Conservation (phyloP, 2,888 invertebrate species). For the Folsomia candida region DNA sequence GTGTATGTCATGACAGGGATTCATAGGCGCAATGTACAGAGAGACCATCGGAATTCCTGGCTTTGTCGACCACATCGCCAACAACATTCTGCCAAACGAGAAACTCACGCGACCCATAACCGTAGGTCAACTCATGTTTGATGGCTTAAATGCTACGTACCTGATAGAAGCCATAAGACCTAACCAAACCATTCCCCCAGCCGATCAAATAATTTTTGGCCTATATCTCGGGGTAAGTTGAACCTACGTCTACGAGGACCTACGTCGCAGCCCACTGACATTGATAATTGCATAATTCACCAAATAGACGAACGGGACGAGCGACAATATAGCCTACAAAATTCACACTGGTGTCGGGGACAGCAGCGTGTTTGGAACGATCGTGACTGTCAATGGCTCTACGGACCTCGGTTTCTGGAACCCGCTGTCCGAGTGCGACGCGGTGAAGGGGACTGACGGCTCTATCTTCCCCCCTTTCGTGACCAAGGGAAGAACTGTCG, state of each 20-base stretch:
- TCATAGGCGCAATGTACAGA: no score
- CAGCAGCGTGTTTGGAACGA: slow-evolving; percentile 8
- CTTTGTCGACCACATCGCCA: no score
- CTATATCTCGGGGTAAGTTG: slow-evolving; percentile 18
- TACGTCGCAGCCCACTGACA: no score
- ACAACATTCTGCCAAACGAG: slow-evolving; percentile 11
- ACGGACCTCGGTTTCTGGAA: slow-evolving; percentile 10
- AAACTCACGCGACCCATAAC: slow-evolving; percentile 6
- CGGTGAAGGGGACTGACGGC: slow-evolving; percentile 19
- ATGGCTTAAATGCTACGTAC: slow-evolving; percentile 7
- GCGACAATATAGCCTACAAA: slow-evolving; percentile 11
- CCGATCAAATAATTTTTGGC: slow-evolving; percentile 23
- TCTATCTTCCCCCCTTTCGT: slow-evolving; percentile 22
- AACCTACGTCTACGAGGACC: background rate
- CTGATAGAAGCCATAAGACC: background rate
- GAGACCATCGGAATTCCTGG: no score
- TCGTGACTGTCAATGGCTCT: background rate
- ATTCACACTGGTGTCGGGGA: slow-evolving; percentile 18
- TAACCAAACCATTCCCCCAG: slow-evolving; percentile 3
- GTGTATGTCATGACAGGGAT: no score
- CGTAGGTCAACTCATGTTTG: slow-evolving; percentile 22
- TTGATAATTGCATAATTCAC: slow-evolving; percentile 1
- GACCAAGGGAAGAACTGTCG: slow-evolving; percentile 1
- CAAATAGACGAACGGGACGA: slow-evolving; percentile 3
- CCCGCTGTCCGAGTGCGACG: slow-evolving; percentile 6